These are phyloP conservation scores for Bergia sp. DNA, from an alignment of 92 coral and sea anemone species.

Conservation along the genomic window DNA sequence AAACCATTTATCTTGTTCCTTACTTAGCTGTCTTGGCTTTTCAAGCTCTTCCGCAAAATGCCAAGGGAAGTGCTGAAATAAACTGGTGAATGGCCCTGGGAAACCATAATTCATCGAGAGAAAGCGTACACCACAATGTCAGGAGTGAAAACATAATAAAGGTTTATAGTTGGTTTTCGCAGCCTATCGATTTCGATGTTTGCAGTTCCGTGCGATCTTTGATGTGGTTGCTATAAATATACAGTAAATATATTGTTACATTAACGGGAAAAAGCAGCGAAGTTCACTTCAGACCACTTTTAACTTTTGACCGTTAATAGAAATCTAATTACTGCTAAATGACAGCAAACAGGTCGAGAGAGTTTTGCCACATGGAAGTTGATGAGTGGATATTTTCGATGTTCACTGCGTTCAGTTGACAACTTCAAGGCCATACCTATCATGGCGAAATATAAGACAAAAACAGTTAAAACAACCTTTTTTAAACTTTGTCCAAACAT, in stretches of 20 bases:
- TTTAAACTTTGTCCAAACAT: too few relatives aligned
- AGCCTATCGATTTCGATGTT: background rate
- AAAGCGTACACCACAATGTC: background rate
- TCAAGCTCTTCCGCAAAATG: constrained; percentile 30
- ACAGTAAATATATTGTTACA: too few relatives aligned
- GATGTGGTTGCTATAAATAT: background rate
- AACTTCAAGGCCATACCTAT: too few relatives aligned
- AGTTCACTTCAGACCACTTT: background rate
- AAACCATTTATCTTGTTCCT: constrained; percentile 38
- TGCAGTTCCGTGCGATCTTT: constrained; percentile 2
- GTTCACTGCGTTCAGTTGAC: too few relatives aligned
- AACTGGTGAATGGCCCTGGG: background rate
- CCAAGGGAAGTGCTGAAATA: constrained; percentile 1
- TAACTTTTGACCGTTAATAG: background rate
- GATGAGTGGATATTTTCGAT: background rate
- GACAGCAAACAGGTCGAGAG: background rate
- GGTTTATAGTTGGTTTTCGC: background rate
- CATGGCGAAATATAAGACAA: too few relatives aligned
- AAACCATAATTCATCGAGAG: background rate
- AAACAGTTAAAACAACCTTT: too few relatives aligned
- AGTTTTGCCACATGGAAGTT: background rate
- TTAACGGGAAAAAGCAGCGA: background rate
- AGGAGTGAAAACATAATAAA: background rate
- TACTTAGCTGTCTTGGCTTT: constrained; percentile 35
- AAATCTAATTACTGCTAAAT: background rate